Conservation (phyloP, 2,888 invertebrate species). For the Thysanoteuthis rhombus region DNA sequence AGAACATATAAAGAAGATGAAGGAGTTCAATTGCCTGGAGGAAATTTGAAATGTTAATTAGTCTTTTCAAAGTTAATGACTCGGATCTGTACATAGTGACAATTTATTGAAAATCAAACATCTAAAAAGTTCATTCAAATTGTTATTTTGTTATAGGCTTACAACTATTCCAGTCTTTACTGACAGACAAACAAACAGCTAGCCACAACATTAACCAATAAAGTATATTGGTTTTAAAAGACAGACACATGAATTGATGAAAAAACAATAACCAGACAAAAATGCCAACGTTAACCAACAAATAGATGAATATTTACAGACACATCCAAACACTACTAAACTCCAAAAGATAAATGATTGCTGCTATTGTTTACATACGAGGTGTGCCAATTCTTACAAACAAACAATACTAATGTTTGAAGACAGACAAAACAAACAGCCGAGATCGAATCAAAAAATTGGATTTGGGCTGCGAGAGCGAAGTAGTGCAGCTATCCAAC, state of each 20-base stretch:
- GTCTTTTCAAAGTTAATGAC: too few species aligned
- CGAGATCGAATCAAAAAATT: background rate
- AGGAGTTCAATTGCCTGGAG: too few species aligned
- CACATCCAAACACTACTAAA: background rate
- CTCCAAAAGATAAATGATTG: background rate
- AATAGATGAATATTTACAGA: background rate
- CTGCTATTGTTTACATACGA: background rate
- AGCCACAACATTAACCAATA: background rate
- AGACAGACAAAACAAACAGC: too few species aligned
- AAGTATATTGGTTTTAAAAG: background rate
- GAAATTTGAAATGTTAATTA: too few species aligned
- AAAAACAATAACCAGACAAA: background rate
- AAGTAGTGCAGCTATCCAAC: background rate
- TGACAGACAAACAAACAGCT: background rate
- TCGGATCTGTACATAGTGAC: too few species aligned
- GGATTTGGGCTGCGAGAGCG: background rate
- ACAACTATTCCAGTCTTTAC: too few species aligned
- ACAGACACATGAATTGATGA: background rate
- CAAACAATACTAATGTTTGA: background rate
- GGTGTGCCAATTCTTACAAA: background rate
- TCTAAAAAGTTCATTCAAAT: too few species aligned
- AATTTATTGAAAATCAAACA: too few species aligned
- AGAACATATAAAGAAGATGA: too few species aligned
- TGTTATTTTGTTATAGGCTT: too few species aligned
- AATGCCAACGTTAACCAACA: background rate